Conservation (phyloP, 2,888 invertebrate species). For the Seira musarum region DNA sequence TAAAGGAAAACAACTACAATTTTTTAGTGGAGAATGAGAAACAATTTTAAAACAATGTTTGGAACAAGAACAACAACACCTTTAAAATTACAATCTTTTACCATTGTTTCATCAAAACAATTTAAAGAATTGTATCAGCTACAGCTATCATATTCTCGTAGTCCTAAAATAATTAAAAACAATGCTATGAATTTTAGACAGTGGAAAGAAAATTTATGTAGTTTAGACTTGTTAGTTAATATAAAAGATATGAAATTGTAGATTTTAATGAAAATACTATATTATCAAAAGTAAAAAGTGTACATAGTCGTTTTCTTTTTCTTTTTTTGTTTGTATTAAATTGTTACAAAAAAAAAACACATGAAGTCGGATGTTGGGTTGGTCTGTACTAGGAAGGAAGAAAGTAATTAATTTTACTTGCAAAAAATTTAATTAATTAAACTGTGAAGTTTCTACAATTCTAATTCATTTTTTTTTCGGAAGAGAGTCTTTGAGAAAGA, state of each 20-base stretch:
- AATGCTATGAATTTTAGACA: constrained; percentile 12
- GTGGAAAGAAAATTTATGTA: not conserved
- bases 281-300: not conserved
- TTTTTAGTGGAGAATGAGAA: not conserved
- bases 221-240: not conserved
- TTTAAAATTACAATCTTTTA: constrained; percentile 34
- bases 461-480: too few species aligned
- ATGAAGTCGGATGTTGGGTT: not conserved
- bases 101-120: constrained; percentile 27
- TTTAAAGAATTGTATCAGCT: not conserved
- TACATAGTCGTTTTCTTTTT: not conserved
- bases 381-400: not conserved
- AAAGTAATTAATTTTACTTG: too few species aligned
- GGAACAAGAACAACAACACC: too few species aligned
- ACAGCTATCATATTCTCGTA: constrained; percentile 1
- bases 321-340: not conserved
- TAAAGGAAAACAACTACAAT: constrained; percentile 39
- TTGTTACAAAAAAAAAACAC: too few species aligned
- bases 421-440: too few species aligned
- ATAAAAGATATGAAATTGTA: not conserved
- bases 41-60: not conserved
- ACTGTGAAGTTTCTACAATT: not conserved
- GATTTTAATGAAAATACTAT: not conserved
- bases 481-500: not conserved
- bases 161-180: not conserved